Base-by-base conservation (phyloP, 2,888 invertebrate species). In the Oxytorus armatus region DNA sequence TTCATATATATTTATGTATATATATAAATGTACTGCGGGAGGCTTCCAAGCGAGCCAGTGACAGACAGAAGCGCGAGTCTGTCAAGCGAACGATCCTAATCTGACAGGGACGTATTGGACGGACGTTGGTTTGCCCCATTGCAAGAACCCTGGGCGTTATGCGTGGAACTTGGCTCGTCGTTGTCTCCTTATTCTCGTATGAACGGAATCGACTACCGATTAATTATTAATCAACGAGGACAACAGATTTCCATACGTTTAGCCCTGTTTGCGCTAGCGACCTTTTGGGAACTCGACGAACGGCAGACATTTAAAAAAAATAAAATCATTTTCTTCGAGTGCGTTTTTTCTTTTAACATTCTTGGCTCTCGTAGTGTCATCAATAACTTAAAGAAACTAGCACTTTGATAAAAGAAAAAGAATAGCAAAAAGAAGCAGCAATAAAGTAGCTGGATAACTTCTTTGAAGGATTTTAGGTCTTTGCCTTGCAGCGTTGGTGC, bases 51-150 rank as follows among this genome's bases (percentile, higher is more conserved):
- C 53, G 47, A 63, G 61, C 75, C 85, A 86, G 86, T 87, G 87
- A 90, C 91, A 86, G 90, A 91, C 91, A 90, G 91, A 91, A 91
- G 91, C 91, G 90, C 90, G 90, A 90, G 90, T 87, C 90, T 90
- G 90, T 91, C 91, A 90, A 91, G 88, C 87, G 85, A 83, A 88
- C 88, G 90, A 91, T 91, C 88, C 88, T 90, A 91, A 91, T 91
- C 91, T 91, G 90, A 91, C 91, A 89, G 88, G 87, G 88, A 91
- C 89, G 90, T 91, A 91, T 91, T 88, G 89, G 88, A 85, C 84
- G 83, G 78, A 78, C 83, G 82, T 69, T 23, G 23, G 14, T 72
- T 49, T 23, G 66, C 25, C 18, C 59, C 49, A 18, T n/a, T 39
- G 61, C 18, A 25, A 49, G 73, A 51, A 73, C 47, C 49, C 51